Conservation (phyloP, 2,888 invertebrate genomes). For the Melinopterus prodromus region DNA sequence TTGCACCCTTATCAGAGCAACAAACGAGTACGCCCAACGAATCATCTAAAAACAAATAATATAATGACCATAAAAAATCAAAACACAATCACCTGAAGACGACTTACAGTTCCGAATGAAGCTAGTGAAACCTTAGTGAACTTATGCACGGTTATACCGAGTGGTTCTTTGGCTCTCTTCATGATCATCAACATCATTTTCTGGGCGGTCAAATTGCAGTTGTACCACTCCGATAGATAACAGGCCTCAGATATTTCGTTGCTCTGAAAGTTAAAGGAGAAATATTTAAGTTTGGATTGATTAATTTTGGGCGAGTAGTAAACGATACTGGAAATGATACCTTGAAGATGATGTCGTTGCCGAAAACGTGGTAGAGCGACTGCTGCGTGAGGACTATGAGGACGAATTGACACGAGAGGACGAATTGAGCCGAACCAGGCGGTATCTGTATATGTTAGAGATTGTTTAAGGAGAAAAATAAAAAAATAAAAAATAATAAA, state of each 20-base stretch:
- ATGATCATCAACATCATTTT: constrained; percentile 40
- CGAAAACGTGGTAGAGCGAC: constrained; percentile 41
- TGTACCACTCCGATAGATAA: constrained; percentile 39
- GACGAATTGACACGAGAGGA: constrained; percentile 26
- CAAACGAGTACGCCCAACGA: constrained; percentile 23
- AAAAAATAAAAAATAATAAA: too few relatives aligned
- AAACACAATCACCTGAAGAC: not conserved
- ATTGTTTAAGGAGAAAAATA: not conserved
- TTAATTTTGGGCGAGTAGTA: too few relatives aligned
- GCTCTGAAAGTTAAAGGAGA: constrained; percentile 36
- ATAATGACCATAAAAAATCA: not conserved
- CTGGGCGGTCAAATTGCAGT: constrained; percentile 28
- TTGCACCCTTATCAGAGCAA: constrained; percentile 15
- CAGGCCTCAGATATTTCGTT: constrained; percentile 38
- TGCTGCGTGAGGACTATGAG: constrained; percentile 33
- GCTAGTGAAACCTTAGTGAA: constrained; percentile 32
- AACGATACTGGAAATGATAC: constrained; percentile 22
- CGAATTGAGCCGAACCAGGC: constrained; percentile 17
- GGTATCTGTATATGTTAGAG: not conserved
- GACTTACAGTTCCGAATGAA: constrained; percentile 29
- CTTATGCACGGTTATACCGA: constrained; percentile 31
- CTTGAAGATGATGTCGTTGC: constrained; percentile 41
- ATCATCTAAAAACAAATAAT: constrained; percentile 14
- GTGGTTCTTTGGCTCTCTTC: constrained; percentile 41
- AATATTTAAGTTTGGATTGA: not conserved